These are phyloP conservation scores for Oxyteleia sp. DNA, from an alignment of 2,888 invertebrate species.

Conservation along the genomic window DNA sequence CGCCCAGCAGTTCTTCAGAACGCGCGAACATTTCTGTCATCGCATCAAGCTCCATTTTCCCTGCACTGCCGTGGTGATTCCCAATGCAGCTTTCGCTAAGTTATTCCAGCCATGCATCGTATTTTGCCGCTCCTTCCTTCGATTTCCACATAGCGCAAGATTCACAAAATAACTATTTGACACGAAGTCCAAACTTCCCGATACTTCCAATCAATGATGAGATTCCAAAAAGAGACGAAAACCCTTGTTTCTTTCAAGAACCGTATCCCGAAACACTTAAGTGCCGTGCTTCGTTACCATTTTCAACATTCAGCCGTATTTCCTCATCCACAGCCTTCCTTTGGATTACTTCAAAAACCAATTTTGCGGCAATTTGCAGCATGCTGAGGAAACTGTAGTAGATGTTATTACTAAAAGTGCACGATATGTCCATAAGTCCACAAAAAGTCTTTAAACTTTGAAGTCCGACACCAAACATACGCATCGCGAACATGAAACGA, in stretches of 20 bases:
- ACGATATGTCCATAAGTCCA: slow-evolving; percentile 17
- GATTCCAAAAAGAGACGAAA: slow-evolving; percentile 23
- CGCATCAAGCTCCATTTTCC: slow-evolving; percentile 25
- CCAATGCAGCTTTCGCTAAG: slow-evolving; percentile 28
- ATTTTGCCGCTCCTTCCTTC: slow-evolving; percentile 24
- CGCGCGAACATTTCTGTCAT: no score
- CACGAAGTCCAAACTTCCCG: neutral
- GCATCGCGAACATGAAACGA: no score
- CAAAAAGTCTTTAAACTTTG: neutral
- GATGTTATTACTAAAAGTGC: slow-evolving; percentile 26
- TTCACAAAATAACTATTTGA: slow-evolving; percentile 20
- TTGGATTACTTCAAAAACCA: no score
- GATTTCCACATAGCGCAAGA: slow-evolving; percentile 33
- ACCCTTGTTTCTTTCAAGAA: slow-evolving; percentile 30
- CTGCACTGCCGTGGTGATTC: no score
- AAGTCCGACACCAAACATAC: neutral
- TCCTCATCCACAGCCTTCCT: slow-evolving; percentile 31
- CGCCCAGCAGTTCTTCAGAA: no score
- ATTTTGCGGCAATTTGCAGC: slow-evolving; percentile 35
- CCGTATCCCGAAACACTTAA: slow-evolving; percentile 12
- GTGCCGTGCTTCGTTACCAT: slow-evolving; percentile 24
- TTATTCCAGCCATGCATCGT: slow-evolving; percentile 35
- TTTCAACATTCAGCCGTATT: slow-evolving; percentile 30
- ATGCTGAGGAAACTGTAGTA: slow-evolving; percentile 18
- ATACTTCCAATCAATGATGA: neutral